These are phyloP conservation scores for Apis laboriosa DNA, from an alignment of 1,140 invertebrate species.

Conservation along the genomic window DNA sequence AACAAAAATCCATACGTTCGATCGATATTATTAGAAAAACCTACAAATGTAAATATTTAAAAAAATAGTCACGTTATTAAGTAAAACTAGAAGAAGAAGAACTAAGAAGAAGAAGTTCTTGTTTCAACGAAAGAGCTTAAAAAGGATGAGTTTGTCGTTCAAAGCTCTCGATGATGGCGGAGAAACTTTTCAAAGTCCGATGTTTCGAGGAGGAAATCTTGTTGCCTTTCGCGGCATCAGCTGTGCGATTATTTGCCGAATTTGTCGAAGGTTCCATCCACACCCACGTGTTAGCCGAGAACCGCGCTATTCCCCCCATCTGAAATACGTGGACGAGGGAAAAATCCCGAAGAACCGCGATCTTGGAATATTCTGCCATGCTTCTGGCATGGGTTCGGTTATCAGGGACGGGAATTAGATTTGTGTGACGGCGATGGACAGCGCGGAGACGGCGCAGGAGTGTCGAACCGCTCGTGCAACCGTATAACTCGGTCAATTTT, in stretches of 20 bases:
- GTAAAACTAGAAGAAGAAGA: neutral
- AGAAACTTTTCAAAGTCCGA: neutral
- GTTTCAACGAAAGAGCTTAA: neutral
- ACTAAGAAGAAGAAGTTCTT: neutral
- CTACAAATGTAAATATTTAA: too few species aligned
- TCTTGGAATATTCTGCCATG: conserved; percentile 54
- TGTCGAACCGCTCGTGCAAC: conserved; percentile 30
- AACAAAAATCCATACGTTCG: conserved; percentile 16
- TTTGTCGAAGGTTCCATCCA: neutral
- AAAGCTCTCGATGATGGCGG: too few species aligned
- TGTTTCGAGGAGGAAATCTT: neutral
- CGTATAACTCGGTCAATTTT: conserved; percentile 65
- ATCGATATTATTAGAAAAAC: too few species aligned
- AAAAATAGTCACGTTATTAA: neutral
- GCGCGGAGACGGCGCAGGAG: conserved; percentile 14
- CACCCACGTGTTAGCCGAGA: conserved; percentile 20
- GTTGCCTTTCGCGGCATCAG: conserved; percentile 15
- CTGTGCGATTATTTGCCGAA: conserved; percentile 1
- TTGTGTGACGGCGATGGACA: conserved; percentile 57
- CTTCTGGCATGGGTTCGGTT: conserved; percentile 50
- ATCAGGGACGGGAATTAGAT: conserved; percentile 62
- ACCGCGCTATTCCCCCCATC: neutral
- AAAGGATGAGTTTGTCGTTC: neutral
- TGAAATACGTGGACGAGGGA: conserved; percentile 6
- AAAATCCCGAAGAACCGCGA: conserved; percentile 41